A percentile compares a stretch with the other conserved stretches of the same genome.
Conservation (phyloP, 2,797 vertebrate genomes). For the Myoxocephalus aenaeus region DNA sequence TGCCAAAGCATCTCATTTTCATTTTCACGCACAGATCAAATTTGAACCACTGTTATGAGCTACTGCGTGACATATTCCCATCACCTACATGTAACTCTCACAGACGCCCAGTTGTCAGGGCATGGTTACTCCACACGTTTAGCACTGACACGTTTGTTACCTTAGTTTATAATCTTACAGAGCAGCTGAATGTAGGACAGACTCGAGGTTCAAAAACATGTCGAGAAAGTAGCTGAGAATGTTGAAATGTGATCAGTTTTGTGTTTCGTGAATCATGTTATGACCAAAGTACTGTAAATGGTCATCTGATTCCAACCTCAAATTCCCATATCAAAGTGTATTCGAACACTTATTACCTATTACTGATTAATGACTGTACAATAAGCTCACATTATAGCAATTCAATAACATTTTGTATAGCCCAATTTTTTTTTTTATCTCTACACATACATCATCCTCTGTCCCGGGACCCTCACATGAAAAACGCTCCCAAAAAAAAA, state of each 20-base stretch:
- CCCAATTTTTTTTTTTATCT: no score
- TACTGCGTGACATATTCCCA: slow-evolving; percentile 5
- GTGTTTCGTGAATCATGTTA: slow-evolving; percentile 1
- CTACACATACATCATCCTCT: no score
- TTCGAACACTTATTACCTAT: neutral
- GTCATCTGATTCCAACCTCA: neutral
- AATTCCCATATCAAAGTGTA: neutral
- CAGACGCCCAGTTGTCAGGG: slow-evolving; percentile 3
- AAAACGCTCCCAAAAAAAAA: no score
- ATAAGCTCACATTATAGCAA: neutral
- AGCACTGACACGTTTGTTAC: slow-evolving; percentile 26
- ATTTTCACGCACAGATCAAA: slow-evolving; percentile 17
- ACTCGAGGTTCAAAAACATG: neutral
- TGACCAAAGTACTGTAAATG: neutral
- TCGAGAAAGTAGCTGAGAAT: slow-evolving; percentile 5
- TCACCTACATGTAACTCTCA: slow-evolving; percentile 5
- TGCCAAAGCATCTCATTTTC: slow-evolving; percentile 36
- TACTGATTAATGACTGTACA: neutral
- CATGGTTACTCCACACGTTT: slow-evolving; percentile 19
- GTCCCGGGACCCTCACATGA: no score
- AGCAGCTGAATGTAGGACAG: slow-evolving; percentile 27
- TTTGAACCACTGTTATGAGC: slow-evolving; percentile 23
- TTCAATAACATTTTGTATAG: no score
- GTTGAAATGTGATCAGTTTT: slow-evolving; percentile 28
- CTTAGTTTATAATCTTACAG: slow-evolving; percentile 23